Percentiles rank a stretch among this genome's conserved stretches.
These are phyloP conservation scores for Myripristis jacobus DNA, from an alignment of 2,797 vertebrate genomes.

Conservation along the genomic window DNA sequence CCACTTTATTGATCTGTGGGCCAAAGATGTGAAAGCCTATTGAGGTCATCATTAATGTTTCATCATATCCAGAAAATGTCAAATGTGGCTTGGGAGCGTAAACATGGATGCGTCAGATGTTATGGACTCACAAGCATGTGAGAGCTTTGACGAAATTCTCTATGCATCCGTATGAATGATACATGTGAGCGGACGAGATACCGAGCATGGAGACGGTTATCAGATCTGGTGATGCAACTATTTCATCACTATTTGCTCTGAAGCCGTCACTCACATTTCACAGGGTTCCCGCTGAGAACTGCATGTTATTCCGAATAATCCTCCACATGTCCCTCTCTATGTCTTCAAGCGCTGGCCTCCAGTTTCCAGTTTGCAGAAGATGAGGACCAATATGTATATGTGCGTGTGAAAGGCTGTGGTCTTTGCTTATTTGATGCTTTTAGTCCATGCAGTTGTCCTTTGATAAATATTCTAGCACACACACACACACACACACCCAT, in stretches of 20 bases:
- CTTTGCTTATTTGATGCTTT: constrained; percentile 62
- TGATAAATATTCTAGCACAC: constrained; percentile 70
- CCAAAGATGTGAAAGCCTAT: constrained; percentile 88
- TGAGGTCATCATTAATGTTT: constrained; percentile 89
- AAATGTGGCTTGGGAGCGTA: constrained; percentile 83
- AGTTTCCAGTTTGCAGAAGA: constrained; percentile 19
- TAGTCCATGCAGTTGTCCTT: constrained; percentile 51
- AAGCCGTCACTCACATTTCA: constrained; percentile 63
- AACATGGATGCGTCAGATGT: constrained; percentile 81
- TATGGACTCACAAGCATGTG: constrained; percentile 79
- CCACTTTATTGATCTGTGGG: constrained; percentile 87
- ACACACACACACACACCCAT: constrained; percentile 23
- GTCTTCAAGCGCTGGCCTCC: constrained; percentile 36
- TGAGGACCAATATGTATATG: constrained; percentile 15
- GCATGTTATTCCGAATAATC: constrained; percentile 62
- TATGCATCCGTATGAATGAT: constrained; percentile 75
- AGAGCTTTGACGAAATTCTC: constrained; percentile 73
- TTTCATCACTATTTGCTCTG: constrained; percentile 67
- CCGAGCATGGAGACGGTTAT: constrained; percentile 42
- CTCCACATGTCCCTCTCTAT: constrained; percentile 37
- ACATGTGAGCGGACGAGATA: constrained; percentile 66
- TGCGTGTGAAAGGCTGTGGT: constrained; percentile 34
- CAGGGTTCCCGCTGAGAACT: constrained; percentile 41
- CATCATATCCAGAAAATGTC: constrained; percentile 87
- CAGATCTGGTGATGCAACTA: constrained; percentile 63